These are phyloP conservation scores for Ramphastos sulfuratus DNA, from an alignment of 2,113 vertebrate genomes.

Conservation along the genomic window DNA sequence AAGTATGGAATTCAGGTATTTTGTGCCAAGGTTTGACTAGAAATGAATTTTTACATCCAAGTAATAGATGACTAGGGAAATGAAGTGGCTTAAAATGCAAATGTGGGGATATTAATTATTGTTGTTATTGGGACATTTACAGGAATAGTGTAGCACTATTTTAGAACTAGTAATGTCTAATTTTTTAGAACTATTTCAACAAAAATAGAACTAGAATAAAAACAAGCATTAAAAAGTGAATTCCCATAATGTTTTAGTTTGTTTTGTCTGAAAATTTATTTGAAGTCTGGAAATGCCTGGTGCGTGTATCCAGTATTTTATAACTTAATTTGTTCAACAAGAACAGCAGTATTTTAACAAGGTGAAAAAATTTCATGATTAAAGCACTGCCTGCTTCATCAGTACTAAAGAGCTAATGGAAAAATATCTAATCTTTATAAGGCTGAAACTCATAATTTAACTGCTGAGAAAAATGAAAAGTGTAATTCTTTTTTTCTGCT, in stretches of 20 bases:
- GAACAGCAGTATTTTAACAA: constrained; percentile 50
- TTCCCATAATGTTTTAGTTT: constrained; percentile 60
- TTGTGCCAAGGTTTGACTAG: constrained; percentile 55
- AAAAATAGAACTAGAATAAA: constrained; percentile 61
- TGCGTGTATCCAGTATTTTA: constrained; percentile 54
- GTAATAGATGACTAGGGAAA: constrained; percentile 53
- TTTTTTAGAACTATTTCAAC: constrained; percentile 35
- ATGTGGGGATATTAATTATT: constrained; percentile 50
- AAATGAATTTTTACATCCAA: constrained; percentile 45
- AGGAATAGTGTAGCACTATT: constrained; percentile 2
- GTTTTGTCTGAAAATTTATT: constrained; percentile 61
- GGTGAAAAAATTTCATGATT: constrained; percentile 63
- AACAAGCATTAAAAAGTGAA: constrained; percentile 18
- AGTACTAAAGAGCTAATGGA: constrained; percentile 5
- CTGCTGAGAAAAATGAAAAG: constrained; percentile 33
- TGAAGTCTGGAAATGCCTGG: constrained; percentile 67
- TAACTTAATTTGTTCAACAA: constrained; percentile 72
- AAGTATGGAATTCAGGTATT: constrained; percentile 57
- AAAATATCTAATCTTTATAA: constrained; percentile 62
- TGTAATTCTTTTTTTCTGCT: constrained; percentile 24
- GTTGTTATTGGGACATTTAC: constrained; percentile 52
- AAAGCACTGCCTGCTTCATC: constrained; percentile 54
- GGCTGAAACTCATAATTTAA: constrained; percentile 19
- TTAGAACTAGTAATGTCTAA: constrained; percentile 31
- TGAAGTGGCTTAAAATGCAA: constrained; percentile 62